Evolutionary conservation across 2,888 invertebrate genomes (phyloP).

Genomic region (Oscheius sp.): DNA sequence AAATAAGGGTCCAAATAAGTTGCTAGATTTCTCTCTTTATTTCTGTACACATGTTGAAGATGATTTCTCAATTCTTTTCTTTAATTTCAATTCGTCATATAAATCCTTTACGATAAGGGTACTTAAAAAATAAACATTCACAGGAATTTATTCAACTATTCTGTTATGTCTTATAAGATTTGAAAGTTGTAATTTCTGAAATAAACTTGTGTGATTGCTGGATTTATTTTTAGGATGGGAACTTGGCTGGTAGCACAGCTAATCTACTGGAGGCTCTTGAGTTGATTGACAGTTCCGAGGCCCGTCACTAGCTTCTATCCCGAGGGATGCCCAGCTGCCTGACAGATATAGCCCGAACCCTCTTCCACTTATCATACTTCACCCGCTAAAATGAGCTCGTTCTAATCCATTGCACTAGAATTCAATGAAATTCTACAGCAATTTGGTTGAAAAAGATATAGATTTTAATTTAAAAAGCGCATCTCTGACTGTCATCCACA

Average conservation of each 20-base stretch:
- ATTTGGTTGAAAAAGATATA: no score
- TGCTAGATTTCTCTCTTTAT: neutral
- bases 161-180: no score
- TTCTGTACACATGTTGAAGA: conserved; percentile 21
- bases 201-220: neutral
- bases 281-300: conserved; percentile 28
- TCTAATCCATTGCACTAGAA: no score
- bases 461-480: no score
- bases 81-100: conserved; percentile 26
- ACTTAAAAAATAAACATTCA: conserved; percentile 9
- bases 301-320: conserved; percentile 22
- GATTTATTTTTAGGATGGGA: neutral
- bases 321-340: conserved; percentile 28
- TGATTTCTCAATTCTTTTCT: conserved; percentile 20
- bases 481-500: no score
- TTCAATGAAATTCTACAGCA: no score
- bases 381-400: no score
- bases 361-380: conserved; percentile 25
- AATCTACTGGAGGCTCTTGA: conserved; percentile 23
- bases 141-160: neutral
- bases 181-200: no score
- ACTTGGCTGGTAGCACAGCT: neutral
- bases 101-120: conserved; percentile 25
- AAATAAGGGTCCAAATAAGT: conserved; percentile 19
- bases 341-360: conserved; percentile 30